phyloP scores from a whole-genome alignment of 2,113 vertebrate genomes.

The cattle (Bos taurus) region ARS-UCD2.0 NC_037331.1:73634001-73634500 shows the following conservation, averaged over 20 bases:
- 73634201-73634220: neutral
- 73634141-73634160: neutral
- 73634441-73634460: neutral
- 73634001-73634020: neutral
- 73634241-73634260: neutral
- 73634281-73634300: neutral
- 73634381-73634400: neutral
- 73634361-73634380: neutral
- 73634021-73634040: neutral
- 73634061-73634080: neutral
- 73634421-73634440: neutral
- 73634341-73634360: neutral
- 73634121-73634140: neutral
- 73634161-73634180: neutral
- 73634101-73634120: neutral
- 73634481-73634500: neutral
- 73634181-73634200: neutral
- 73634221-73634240: neutral
- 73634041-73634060: neutral
- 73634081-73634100: neutral
- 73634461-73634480: neutral
- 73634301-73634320: neutral
- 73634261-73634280: neutral
- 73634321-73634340: neutral
- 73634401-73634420: neutral